Conservation (phyloP, 2,888 invertebrate species). For the Biston stratarius region DNA sequence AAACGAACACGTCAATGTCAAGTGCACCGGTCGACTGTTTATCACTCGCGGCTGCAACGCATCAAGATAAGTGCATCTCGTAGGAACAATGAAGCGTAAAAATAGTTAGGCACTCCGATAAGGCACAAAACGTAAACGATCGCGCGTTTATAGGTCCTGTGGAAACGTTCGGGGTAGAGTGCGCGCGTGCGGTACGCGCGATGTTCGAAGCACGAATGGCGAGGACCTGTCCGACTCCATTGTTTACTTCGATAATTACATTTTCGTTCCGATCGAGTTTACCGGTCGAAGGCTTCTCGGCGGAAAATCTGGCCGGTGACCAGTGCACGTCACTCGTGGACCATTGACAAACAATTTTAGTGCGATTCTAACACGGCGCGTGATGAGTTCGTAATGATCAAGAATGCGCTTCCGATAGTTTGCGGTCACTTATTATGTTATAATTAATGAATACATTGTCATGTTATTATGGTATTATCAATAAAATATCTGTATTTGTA, state of each 20-base stretch:
- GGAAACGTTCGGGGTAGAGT: slow-evolving; percentile 38
- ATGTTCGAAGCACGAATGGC: slow-evolving; percentile 80
- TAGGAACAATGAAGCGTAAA: slow-evolving; percentile 58
- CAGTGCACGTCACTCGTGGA: slow-evolving; percentile 22
- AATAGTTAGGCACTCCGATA: slow-evolving; percentile 66
- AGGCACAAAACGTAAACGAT: slow-evolving; percentile 68
- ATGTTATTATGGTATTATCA: no score
- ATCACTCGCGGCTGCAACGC: slow-evolving; percentile 56
- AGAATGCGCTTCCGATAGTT: slow-evolving; percentile 4
- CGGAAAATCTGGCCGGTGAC: slow-evolving; percentile 75
- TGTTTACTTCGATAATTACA: slow-evolving; percentile 84
- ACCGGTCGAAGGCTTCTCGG: slow-evolving; percentile 76
- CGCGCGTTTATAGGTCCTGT: slow-evolving; percentile 59
- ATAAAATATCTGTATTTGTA: no score
- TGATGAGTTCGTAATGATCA: slow-evolving; percentile 8
- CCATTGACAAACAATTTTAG: slow-evolving; percentile 7
- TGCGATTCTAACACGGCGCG: slow-evolving; percentile 1
- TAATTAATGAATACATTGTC: no score
- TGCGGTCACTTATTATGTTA: slow-evolving; percentile 2
- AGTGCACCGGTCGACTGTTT: slow-evolving; percentile 63
- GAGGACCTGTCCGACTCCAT: slow-evolving; percentile 64
- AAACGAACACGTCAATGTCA: slow-evolving; percentile 63
- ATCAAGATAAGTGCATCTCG: slow-evolving; percentile 69
- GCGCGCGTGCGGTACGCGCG: slow-evolving; percentile 73
- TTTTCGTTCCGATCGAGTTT: slow-evolving; percentile 82